Evolutionary conservation across 2,888 invertebrate genomes (phyloP).

Genomic region (Rosalia funebris): DNA sequence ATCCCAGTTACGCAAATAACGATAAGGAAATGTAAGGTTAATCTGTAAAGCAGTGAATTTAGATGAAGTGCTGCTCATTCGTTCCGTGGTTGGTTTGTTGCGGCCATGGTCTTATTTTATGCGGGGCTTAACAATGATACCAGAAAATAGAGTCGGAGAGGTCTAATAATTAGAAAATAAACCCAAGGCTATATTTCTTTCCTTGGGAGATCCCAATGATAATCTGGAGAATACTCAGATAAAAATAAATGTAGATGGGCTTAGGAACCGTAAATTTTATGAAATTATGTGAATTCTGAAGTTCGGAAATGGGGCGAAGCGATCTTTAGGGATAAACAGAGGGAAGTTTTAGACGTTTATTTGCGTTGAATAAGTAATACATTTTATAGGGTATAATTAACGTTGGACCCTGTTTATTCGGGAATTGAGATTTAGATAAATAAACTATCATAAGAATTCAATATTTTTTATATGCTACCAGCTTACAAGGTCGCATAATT

Average conservation of each 20-base stretch:
- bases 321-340: neutral
- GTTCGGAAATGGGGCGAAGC: neutral
- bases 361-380: neutral
- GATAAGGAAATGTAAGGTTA: constrained; percentile 23
- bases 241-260: constrained; percentile 15
- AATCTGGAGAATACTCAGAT: constrained; percentile 14
- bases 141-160: constrained; percentile 12
- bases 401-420: too few relatives aligned
- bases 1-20: constrained; percentile 19
- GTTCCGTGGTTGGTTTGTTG: constrained; percentile 3
- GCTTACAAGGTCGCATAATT: too few relatives aligned
- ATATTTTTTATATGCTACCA: too few relatives aligned
- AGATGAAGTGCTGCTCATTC: constrained; percentile 5
- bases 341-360: neutral
- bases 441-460: too few relatives aligned
- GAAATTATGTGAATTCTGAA: constrained; percentile 11
- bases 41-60: constrained; percentile 20
- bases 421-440: too few relatives aligned
- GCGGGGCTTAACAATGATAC: constrained; percentile 18
- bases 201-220: constrained; percentile 1
- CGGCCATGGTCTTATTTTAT: neutral
- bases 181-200: constrained; percentile 13
- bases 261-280: constrained; percentile 10
- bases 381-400: too few relatives aligned
- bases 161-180: constrained; percentile 23